Percentiles rank a stretch among this genome's conserved stretches.
Evolutionary conservation across 2,113 vertebrate species (phyloP).

Genomic region (Dipodomys ordii): DNA sequence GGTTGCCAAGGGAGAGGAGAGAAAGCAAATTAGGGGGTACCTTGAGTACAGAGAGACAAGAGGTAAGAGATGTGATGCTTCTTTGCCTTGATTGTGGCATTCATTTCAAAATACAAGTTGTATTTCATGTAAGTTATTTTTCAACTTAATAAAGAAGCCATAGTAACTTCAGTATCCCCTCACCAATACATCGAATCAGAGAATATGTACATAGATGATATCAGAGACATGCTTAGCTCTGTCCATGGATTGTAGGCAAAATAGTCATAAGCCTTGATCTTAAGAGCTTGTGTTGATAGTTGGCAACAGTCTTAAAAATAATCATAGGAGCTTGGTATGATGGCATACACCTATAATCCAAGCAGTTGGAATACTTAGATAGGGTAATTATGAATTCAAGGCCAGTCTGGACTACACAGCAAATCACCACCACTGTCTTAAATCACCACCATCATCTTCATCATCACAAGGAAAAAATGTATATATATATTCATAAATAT

Average conservation of each 20-base stretch:
- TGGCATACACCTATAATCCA: no score
- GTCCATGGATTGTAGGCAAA: background rate
- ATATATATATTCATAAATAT: background rate
- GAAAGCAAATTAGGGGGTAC: background rate
- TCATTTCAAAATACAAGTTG: background rate
- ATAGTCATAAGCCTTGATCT: background rate
- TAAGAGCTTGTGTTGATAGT: background rate
- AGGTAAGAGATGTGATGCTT: background rate
- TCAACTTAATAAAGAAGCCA: background rate
- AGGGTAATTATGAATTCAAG: no score
- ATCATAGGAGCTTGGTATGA: no score
- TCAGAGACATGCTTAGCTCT: background rate
- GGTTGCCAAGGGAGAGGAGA: background rate
- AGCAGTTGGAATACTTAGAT: no score
- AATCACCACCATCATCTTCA: background rate
- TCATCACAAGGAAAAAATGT: background rate
- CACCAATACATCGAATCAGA: background rate
- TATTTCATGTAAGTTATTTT: conserved; percentile 17
- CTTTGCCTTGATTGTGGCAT: background rate
- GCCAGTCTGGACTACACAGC: no score
- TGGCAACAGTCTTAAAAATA: background rate
- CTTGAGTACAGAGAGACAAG: background rate
- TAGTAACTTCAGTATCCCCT: background rate
- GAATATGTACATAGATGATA: background rate
- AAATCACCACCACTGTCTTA: no score